Percentiles rank a stretch among this genome's conserved stretches.
phyloP scores from a whole-genome alignment of 2,888 invertebrate genomes.

The Drepanosiphum platanoidis region DNA sequence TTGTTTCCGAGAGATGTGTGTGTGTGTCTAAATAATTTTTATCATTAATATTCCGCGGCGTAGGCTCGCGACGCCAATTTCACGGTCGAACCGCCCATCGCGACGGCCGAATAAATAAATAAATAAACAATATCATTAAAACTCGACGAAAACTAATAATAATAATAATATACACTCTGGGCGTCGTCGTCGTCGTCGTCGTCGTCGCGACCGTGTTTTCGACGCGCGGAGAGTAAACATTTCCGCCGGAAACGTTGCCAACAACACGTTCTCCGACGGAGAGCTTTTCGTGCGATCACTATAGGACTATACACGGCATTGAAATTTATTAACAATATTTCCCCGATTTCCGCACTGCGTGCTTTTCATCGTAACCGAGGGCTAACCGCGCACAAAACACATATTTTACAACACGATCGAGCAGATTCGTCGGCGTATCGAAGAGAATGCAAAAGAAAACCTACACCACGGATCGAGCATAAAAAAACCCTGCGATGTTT shows the following conservation, averaged over 20 bases:
- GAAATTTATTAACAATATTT: too few species aligned
- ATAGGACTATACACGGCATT: too few species aligned
- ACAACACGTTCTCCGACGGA: background rate
- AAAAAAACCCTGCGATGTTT: too few species aligned
- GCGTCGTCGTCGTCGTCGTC: background rate
- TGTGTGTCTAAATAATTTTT: background rate
- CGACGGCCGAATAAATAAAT: background rate
- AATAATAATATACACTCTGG: background rate
- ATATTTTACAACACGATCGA: too few species aligned
- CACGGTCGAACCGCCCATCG: background rate
- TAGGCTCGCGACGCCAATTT: background rate
- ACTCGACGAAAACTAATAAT: background rate
- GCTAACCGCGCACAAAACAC: too few species aligned
- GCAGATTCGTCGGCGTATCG: too few species aligned
- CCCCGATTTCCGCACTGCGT: too few species aligned
- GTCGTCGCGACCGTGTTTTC: background rate
- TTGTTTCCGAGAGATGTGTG: background rate
- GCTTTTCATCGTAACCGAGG: too few species aligned
- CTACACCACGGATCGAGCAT: too few species aligned
- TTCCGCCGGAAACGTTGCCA: background rate
- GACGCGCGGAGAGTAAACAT: background rate
- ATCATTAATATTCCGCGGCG: background rate
- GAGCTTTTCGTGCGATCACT: background rate
- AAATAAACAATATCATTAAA: background rate
- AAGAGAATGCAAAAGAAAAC: too few species aligned